phyloP scores from a whole-genome alignment of 2,888 invertebrate genomes.

The Trichogramma evanescens region DNA sequence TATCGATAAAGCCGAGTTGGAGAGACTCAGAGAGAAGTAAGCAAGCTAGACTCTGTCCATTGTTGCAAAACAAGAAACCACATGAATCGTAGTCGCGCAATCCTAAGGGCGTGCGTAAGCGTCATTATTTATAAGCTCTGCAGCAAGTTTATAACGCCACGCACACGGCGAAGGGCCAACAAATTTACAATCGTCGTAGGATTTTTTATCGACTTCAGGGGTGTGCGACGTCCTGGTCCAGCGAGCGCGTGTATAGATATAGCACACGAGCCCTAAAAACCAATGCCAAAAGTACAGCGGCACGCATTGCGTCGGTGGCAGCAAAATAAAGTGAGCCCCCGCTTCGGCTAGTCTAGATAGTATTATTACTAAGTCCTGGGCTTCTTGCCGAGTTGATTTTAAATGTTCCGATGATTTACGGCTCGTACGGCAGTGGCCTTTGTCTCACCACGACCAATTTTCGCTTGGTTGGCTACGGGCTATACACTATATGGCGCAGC shows the following conservation, averaged over 20 bases:
- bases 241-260: slow-evolving; percentile 25
- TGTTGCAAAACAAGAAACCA: no score
- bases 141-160: slow-evolving; percentile 21
- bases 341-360: no score
- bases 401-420: slow-evolving; percentile 18
- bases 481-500: no score
- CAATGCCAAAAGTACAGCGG: slow-evolving; percentile 17
- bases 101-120: slow-evolving; percentile 24
- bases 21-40: no score
- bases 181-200: slow-evolving; percentile 18
- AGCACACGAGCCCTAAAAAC: slow-evolving; percentile 4
- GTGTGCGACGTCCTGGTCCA: slow-evolving; percentile 32
- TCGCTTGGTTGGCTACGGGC: not conserved
- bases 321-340: no score
- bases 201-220: slow-evolving; percentile 15
- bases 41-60: no score
- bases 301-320: not conserved
- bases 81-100: slow-evolving; percentile 1
- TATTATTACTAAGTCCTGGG: slow-evolving; percentile 2
- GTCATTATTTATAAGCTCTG: slow-evolving; percentile 36
- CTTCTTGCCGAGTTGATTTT: slow-evolving; percentile 17
- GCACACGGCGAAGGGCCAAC: slow-evolving; percentile 26
- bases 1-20: no score
- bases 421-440: not conserved
- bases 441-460: not conserved